Evolutionary conservation across 1,140 invertebrate species (phyloP), one percentile per base, ranked within the genome.

Genomic region (Drosophila malerkotliana): DNA sequence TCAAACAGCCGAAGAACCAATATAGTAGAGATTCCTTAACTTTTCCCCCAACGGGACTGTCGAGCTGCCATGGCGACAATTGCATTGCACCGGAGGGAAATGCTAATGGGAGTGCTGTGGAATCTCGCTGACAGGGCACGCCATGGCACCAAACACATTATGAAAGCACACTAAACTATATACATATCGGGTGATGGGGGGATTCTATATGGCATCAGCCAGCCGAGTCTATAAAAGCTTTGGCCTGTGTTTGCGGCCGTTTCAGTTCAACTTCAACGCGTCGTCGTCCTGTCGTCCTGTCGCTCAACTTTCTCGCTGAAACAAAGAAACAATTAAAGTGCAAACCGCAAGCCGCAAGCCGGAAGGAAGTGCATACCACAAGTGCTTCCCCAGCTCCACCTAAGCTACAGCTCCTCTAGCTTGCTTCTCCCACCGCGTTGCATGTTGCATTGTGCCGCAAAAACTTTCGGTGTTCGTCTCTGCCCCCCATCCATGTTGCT

Each of bases 91-190:
- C 52, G 45, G 24, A 37, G 32, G 67, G 34, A 83, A 87, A 72
- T 76, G 74, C 71, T 66, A 82, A 73, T 75, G 85, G 59, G 52
- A 67, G 75, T 87, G 75, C 77, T 88, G 58, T 57, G 84, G 84
- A 89, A 88, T 88, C 60, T 75, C 32, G 53, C 68, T 81, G 68
- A 58, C 66, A 71, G 68, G 84, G 84, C 77, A 90, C 84, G 68
- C 48, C 80, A 79, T 90, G 89, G 89, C 78, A 91, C 89, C 81
- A 69, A 91, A 90, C 66, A 82, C 89, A 91, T 91, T 90, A 90
- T 55, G 63, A 69, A 79, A 75, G 64, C 76, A 60, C 66, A 90
- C 63, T 83, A 83, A 87, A 88, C 83, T 81, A 78, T 51, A 58
- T 80, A 79, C 37, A 55, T 18, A 12, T 3, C 18, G 9, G n/a